Conservation (phyloP, 64 coral and sea anemone species). For the Stichodactyla mertensii region DNA sequence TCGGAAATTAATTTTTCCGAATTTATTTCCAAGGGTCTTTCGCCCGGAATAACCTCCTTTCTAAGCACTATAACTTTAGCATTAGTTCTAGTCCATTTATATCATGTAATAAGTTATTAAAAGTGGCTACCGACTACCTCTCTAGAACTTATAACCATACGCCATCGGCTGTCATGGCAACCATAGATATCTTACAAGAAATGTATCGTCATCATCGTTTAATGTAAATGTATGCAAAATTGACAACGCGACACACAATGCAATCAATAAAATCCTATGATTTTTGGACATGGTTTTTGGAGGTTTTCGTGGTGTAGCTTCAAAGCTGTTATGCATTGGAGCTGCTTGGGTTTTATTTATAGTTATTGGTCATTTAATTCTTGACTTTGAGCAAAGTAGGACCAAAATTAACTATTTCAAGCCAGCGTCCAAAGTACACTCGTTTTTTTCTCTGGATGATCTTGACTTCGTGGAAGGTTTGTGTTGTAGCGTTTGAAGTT, state of each 20-base stretch:
- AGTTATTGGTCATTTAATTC: conserved; percentile 42
- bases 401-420: background rate
- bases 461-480: background rate
- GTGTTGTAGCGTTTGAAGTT: background rate
- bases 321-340: conserved; percentile 3
- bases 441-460: background rate
- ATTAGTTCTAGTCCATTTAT: too few relatives aligned
- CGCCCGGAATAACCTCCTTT: too few relatives aligned
- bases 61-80: too few relatives aligned
- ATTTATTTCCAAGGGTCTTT: too few relatives aligned
- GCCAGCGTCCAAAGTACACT: background rate
- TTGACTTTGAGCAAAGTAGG: conserved; percentile 41
- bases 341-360: conserved; percentile 44
- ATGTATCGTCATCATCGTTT: background rate
- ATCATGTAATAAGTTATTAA: too few relatives aligned
- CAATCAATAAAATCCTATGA: background rate
- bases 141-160: too few relatives aligned
- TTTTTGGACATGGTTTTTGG: background rate
- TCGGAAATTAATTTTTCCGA: too few relatives aligned
- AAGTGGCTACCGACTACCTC: too few relatives aligned
- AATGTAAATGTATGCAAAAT: conserved; percentile 15
- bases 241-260: conserved; percentile 4
- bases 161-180: background rate
- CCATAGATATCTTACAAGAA: background rate
- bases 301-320: conserved; percentile 20